phyloP scores from a whole-genome alignment of 2,113 vertebrate genomes.

The Myrmecophaga tridactyla region DNA sequence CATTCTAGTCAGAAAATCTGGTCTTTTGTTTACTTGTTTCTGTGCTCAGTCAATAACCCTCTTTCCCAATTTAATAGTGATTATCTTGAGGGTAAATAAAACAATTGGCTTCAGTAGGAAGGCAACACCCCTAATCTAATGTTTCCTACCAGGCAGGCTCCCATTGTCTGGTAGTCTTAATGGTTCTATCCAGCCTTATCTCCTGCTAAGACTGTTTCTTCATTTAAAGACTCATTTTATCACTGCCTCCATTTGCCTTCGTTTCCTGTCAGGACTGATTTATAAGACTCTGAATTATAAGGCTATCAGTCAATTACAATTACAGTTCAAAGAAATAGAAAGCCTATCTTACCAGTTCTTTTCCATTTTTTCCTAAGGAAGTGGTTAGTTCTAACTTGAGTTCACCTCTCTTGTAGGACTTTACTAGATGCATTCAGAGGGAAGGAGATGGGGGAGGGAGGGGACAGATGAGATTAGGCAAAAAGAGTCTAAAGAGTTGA shows the following conservation, averaged over 20 bases:
- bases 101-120: slow-evolving; percentile 52
- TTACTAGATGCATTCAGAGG: neutral
- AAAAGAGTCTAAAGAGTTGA: neutral
- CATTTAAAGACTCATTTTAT: slow-evolving; percentile 57
- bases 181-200: slow-evolving; percentile 61
- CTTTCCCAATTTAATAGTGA: slow-evolving; percentile 49
- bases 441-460: too few species aligned
- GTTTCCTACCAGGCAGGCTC: slow-evolving; percentile 38
- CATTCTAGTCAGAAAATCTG: neutral
- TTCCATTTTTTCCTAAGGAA: neutral
- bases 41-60: slow-evolving; percentile 11
- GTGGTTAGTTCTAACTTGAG: neutral
- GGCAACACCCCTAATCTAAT: slow-evolving; percentile 61
- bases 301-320: slow-evolving; percentile 35
- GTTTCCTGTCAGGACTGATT: slow-evolving; percentile 58
- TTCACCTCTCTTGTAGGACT: neutral
- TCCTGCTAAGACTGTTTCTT: slow-evolving; percentile 13
- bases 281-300: slow-evolving; percentile 43
- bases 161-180: slow-evolving; percentile 33
- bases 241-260: slow-evolving; percentile 43
- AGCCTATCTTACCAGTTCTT: neutral
- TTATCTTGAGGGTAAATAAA: slow-evolving; percentile 47
- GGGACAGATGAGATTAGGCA: neutral
- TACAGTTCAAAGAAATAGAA: neutral
- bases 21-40: slow-evolving; percentile 40